Percentiles rank a stretch among this genome's conserved stretches.
Evolutionary conservation across 2,888 invertebrate species (phyloP).

Genomic region (Antheraea yamamai): DNA sequence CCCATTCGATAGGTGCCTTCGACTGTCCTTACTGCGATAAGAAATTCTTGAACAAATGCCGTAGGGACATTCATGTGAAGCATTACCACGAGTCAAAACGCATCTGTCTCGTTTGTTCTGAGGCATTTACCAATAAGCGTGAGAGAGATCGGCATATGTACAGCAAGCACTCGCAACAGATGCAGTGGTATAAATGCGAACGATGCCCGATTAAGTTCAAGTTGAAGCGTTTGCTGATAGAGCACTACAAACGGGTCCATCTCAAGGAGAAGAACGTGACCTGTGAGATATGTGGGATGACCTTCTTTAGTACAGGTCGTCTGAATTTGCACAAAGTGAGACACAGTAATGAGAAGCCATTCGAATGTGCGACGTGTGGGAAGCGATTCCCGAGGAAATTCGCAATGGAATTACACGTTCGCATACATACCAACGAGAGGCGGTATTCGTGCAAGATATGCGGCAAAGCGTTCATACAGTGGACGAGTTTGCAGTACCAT

Average conservation of each 20-base stretch:
- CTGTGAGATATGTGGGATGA: constrained; percentile 48
- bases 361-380: constrained; percentile 29
- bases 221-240: constrained; percentile 22
- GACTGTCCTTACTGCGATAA: constrained; percentile 27
- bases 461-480: constrained; percentile 80
- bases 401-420: constrained; percentile 74
- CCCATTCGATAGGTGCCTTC: constrained; percentile 22
- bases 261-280: constrained; percentile 45
- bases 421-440: constrained; percentile 81
- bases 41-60: constrained; percentile 21
- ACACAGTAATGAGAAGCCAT: constrained; percentile 32
- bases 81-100: constrained; percentile 20
- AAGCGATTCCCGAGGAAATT: constrained; percentile 33
- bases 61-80: constrained; percentile 22
- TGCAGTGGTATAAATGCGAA: constrained; percentile 27
- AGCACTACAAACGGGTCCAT: constrained; percentile 43
- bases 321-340: constrained; percentile 43
- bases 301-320: constrained; percentile 36
- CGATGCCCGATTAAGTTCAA: constrained; percentile 24
- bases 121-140: constrained; percentile 23
- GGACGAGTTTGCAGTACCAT: constrained; percentile 81
- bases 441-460: constrained; percentile 75
- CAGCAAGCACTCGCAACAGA: constrained; percentile 23
- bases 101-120: constrained; percentile 27
- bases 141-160: constrained; percentile 29